phyloP scores from a whole-genome alignment of 1,140 invertebrate genomes.

The Drosophila kohkoa region DNA sequence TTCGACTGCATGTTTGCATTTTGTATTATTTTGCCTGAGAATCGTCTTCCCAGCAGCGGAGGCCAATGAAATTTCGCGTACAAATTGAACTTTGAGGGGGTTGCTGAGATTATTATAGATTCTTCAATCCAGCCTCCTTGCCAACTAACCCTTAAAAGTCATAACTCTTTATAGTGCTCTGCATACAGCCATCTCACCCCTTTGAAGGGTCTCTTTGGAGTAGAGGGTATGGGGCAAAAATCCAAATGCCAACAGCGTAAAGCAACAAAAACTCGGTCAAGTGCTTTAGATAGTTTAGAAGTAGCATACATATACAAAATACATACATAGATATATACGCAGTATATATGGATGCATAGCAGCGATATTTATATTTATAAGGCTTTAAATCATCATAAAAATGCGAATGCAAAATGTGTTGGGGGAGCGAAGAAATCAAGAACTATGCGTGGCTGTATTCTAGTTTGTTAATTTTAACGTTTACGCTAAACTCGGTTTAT shows the following conservation, averaged over 20 bases:
- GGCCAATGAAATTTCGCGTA: background rate
- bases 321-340: background rate
- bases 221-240: conserved; percentile 29
- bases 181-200: background rate
- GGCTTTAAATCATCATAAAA: conserved; percentile 19
- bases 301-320: background rate
- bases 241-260: conserved; percentile 34
- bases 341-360: background rate
- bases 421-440: background rate
- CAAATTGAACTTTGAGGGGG: background rate
- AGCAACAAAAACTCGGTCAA: conserved; percentile 71
- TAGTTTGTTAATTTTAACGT: conserved; percentile 72
- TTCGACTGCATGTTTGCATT: too few relatives aligned
- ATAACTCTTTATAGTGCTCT: background rate
- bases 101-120: background rate
- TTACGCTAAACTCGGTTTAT: conserved; percentile 31
- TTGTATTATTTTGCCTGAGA: background rate
- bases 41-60: background rate
- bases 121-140: background rate
- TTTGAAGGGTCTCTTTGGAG: background rate
- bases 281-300: conserved; percentile 42
- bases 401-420: conserved; percentile 13
- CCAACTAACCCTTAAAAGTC: background rate
- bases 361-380: conserved; percentile 15
- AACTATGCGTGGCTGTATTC: conserved; percentile 38